These are phyloP conservation scores for Brachionus plicatilis DNA, from an alignment of 1,140 invertebrate species.

Conservation along the genomic window DNA sequence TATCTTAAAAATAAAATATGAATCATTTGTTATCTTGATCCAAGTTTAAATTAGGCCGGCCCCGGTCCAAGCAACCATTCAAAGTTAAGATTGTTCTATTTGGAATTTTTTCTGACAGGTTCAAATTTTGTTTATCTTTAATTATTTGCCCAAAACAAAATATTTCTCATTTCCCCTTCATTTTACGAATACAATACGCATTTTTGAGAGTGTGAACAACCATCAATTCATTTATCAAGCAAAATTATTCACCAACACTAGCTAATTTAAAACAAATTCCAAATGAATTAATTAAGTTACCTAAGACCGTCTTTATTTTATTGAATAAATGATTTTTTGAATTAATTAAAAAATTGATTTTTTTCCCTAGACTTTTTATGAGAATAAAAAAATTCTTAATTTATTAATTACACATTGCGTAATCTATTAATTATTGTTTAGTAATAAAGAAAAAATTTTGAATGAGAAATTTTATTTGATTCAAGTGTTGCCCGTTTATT, in stretches of 20 bases:
- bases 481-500: no score
- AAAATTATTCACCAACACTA: not conserved
- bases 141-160: not conserved
- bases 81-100: not conserved
- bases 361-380: no score
- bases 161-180: not conserved
- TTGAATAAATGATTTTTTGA: no score
- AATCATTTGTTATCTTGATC: not conserved
- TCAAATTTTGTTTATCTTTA: not conserved
- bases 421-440: no score
- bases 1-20: not conserved
- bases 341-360: no score
- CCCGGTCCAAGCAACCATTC: not conserved
- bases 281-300: no score
- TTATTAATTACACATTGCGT: no score
- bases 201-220: not conserved
- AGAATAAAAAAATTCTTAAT: no score
- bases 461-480: no score
- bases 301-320: no score
- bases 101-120: not conserved
- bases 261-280: not conserved
- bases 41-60: not conserved
- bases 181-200: no score
- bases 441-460: no score
- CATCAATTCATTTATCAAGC: not conserved